Conservation (phyloP, 2,888 invertebrate genomes). For the Harmothoe impar region DNA sequence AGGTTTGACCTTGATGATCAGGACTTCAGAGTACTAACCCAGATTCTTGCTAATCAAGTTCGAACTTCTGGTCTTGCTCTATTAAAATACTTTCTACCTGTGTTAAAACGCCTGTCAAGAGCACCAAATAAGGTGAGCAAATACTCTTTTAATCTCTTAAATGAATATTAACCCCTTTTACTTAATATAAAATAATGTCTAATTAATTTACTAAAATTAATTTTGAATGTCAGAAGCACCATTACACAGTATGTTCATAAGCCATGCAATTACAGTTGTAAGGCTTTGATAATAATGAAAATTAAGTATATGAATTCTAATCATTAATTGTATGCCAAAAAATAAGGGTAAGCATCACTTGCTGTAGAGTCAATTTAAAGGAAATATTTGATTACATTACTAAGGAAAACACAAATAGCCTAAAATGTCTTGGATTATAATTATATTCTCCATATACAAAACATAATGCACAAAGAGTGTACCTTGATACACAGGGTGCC, state of each 20-base stretch:
- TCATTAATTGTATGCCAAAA: neutral
- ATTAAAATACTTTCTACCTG: neutral
- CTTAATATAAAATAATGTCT: neutral
- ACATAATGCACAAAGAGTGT: too few species aligned
- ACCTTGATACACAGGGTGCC: too few species aligned
- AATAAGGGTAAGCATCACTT: too few species aligned
- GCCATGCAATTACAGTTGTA: neutral
- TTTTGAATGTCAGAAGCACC: neutral
- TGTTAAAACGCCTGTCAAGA: neutral
- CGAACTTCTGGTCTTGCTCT: neutral
- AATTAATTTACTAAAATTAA: too few species aligned
- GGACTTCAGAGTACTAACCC: neutral
- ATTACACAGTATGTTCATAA: neutral
- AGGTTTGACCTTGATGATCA: conserved; percentile 12
- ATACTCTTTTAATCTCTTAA: neutral
- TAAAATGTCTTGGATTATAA: too few species aligned
- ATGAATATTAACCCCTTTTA: neutral
- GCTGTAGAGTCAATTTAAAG: too few species aligned
- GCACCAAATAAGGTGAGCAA: neutral
- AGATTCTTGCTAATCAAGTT: neutral
- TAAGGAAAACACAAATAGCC: too few species aligned
- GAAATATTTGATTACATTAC: too few species aligned
- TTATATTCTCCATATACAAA: too few species aligned
- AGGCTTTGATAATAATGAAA: neutral
- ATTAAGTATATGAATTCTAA: neutral